These are phyloP conservation scores for Hanleya hanleyi DNA, from an alignment of 2,888 invertebrate species.

Conservation along the genomic window DNA sequence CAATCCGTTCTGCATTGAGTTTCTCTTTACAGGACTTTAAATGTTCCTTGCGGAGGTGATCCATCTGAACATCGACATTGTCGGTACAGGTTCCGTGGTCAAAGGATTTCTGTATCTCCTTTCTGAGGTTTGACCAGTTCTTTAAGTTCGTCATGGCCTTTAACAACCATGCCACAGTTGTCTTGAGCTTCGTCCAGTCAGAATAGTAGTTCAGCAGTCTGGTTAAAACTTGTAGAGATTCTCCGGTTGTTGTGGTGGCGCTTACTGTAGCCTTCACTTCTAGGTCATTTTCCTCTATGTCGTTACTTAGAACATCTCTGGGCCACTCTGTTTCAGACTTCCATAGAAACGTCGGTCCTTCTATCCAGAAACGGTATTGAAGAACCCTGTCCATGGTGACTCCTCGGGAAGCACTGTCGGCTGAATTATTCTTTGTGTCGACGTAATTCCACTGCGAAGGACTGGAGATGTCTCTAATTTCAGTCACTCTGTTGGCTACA, in stretches of 20 bases:
- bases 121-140: neutral
- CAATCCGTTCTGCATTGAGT: neutral
- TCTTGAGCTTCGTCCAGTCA: neutral
- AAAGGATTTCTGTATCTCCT: neutral
- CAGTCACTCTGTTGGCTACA: slow-evolving; percentile 28
- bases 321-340: too few relatives aligned
- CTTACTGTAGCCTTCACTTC: too few relatives aligned
- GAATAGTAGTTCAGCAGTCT: neutral
- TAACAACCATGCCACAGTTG: neutral
- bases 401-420: slow-evolving; percentile 23
- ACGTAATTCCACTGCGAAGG: slow-evolving; percentile 13
- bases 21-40: too few relatives aligned
- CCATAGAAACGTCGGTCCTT: slow-evolving; percentile 27
- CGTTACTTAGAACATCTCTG: too few relatives aligned
- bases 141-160: neutral
- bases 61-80: too few relatives aligned
- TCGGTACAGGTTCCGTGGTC: too few relatives aligned
- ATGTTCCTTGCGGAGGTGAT: too few relatives aligned
- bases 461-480: slow-evolving; percentile 22
- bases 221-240: too few relatives aligned
- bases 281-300: too few relatives aligned
- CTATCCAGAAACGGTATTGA: slow-evolving; percentile 12
- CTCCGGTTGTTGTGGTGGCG: too few relatives aligned
- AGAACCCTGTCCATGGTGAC: neutral
- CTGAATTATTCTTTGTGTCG: slow-evolving; percentile 17